Conservation (phyloP, 2,797 vertebrate genomes). For the Coregonus sp. region DNA sequence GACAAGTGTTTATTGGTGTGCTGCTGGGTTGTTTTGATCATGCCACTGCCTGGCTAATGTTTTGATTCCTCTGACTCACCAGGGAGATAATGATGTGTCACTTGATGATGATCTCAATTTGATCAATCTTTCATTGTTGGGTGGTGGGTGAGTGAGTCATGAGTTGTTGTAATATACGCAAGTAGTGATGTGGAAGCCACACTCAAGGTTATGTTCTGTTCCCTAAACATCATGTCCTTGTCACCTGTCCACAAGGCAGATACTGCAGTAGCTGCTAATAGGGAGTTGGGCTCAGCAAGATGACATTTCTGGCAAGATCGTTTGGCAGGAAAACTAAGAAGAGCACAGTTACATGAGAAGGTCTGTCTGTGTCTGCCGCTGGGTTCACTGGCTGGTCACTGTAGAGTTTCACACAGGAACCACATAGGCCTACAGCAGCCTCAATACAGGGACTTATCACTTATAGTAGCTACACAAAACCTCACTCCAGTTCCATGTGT, state of each 20-base stretch:
- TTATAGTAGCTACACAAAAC: not conserved
- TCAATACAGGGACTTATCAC: not conserved
- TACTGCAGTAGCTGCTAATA: constrained; percentile 56
- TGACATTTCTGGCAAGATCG: constrained; percentile 57
- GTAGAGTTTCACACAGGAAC: constrained; percentile 39
- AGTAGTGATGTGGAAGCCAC: not conserved
- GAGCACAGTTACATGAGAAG: constrained; percentile 46
- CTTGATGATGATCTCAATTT: not conserved
- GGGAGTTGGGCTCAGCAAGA: constrained; percentile 49
- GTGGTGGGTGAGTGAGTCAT: not conserved
- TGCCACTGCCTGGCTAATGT: constrained; percentile 15
- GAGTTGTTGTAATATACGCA: not conserved
- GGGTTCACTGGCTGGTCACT: constrained; percentile 70
- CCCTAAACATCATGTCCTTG: constrained; percentile 43
- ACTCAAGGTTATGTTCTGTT: not conserved
- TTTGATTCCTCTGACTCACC: not conserved
- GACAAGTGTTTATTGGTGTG: constrained; percentile 37
- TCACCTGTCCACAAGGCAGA: constrained; percentile 65
- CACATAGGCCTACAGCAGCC: constrained; percentile 10
- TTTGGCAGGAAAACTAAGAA: constrained; percentile 64
- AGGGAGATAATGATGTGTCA: not conserved
- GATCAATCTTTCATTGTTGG: not conserved
- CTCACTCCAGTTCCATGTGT: not conserved
- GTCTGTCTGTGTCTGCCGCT: constrained; percentile 39
- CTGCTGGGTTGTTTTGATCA: constrained; percentile 11